Percentiles rank a stretch among this genome's conserved stretches.
phyloP scores from a whole-genome alignment of 2,113 vertebrate species.

The Myiagra hebetior region DNA sequence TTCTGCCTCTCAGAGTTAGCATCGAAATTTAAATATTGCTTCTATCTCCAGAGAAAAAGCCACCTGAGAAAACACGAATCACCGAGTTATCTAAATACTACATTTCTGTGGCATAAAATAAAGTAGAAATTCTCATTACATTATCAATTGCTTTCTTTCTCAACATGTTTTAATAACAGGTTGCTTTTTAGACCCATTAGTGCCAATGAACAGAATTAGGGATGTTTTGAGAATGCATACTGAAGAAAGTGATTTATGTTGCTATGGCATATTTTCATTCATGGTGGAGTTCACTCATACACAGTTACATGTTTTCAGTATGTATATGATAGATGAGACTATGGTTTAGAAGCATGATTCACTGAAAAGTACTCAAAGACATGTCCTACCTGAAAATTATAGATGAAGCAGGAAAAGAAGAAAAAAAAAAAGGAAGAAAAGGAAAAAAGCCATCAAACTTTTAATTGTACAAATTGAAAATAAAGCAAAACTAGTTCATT shows the following conservation, averaged over 20 bases:
- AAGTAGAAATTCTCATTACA: background rate
- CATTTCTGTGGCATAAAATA: background rate
- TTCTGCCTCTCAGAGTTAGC: background rate
- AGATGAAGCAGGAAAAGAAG: slow-evolving; percentile 13
- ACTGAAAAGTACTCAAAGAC: slow-evolving; percentile 9
- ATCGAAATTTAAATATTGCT: background rate
- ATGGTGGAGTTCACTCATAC: background rate
- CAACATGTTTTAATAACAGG: background rate
- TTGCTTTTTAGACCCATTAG: background rate
- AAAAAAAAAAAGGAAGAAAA: background rate
- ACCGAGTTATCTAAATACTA: background rate
- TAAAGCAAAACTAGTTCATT: background rate
- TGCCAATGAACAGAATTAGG: background rate
- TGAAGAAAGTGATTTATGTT: background rate
- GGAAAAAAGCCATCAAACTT: slow-evolving; percentile 15
- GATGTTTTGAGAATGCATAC: background rate
- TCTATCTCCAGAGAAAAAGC: slow-evolving; percentile 23
- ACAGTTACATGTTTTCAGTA: background rate
- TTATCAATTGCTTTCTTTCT: background rate
- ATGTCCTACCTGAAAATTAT: slow-evolving; percentile 14
- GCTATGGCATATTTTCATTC: background rate
- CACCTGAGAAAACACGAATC: slow-evolving; percentile 7
- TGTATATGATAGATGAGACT: background rate
- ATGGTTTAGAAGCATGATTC: background rate
- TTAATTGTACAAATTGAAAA: background rate